Percentiles rank a stretch among this genome's conserved stretches.
Evolutionary conservation across 1,140 invertebrate species (phyloP).

Genomic region (Leptestheria dahalacensis): DNA sequence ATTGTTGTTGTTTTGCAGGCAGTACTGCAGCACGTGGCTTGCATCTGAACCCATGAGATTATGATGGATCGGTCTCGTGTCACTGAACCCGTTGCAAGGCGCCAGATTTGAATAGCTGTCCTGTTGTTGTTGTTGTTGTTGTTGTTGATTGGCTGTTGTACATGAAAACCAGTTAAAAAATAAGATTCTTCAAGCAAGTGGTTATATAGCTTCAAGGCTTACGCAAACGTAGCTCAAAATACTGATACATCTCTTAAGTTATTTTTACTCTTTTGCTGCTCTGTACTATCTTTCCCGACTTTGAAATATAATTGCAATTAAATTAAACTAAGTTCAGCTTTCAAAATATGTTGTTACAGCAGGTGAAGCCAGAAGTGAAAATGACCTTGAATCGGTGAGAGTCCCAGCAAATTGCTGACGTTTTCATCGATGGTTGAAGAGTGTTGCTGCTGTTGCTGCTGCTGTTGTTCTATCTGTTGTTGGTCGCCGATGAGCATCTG

Average conservation of each 20-base stretch:
- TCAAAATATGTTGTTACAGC: background rate
- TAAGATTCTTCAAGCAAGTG: no score
- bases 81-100: background rate
- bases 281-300: no score
- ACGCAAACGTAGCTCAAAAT: no score
- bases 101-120: background rate
- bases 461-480: background rate
- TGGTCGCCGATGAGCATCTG: slow-evolving; percentile 1
- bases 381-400: background rate
- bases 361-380: background rate
- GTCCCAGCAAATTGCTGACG: background rate
- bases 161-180: no score
- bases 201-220: no score
- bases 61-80: background rate
- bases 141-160: no score
- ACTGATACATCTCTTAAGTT: no score
- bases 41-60: background rate
- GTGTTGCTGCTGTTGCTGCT: slow-evolving; percentile 5
- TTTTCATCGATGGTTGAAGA: background rate
- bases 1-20: background rate
- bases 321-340: background rate
- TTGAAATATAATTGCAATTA: background rate
- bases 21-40: background rate
- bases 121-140: no score
- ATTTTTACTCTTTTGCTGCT: background rate